Evolutionary conservation across 2,888 invertebrate species (phyloP), one percentile per base, ranked within the genome.

Genomic region (Gnatocerus cornutus): DNA sequence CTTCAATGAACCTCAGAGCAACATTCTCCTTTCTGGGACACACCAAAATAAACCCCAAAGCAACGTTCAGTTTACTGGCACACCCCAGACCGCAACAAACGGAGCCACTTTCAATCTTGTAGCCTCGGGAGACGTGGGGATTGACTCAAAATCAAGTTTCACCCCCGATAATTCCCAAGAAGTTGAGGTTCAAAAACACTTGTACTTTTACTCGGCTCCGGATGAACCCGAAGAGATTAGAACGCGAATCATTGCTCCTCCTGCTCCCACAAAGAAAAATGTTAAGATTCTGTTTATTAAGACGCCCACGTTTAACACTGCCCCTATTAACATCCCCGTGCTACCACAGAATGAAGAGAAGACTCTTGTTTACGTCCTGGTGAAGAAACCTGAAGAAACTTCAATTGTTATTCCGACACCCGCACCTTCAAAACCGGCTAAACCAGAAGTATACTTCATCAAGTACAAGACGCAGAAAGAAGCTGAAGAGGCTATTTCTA

Each of bases 381-480:
- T 82, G 12, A 84, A 84, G 75, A 82, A 82, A 74, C 95, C 94
- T 79, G 94, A 95, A 81, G 93, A 93, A 72, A 91, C 91, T 74
- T 92, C 91, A 75, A 92, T 93, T 78, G 91, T 94, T 84, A 89
- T 94, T 77, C 93, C 93, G 58, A 90, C 92, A 8, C 87, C 90
- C 16, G 89, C 90, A 3, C 93, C 93, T 56, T 93, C 93, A 61
- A 91, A 91, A 80, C 94, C 94, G 73, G 90, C 92, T 83, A 95
- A 95, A 87, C 95, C 95, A 64, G 94, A 95, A 86, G 95, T 94
- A 71, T 94, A 93, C 90, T 95, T 94, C 89, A 94, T 93, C 88
- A 91, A 92, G 77, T 93, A 93, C 89, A 92, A 92, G 86, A 91
- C 91, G 69, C 91, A 91, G 85, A 87, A 86, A 41, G 74, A 76